Conservation (phyloP, 2,113 vertebrate genomes). For the Hippopotamus amphibius region DNA sequence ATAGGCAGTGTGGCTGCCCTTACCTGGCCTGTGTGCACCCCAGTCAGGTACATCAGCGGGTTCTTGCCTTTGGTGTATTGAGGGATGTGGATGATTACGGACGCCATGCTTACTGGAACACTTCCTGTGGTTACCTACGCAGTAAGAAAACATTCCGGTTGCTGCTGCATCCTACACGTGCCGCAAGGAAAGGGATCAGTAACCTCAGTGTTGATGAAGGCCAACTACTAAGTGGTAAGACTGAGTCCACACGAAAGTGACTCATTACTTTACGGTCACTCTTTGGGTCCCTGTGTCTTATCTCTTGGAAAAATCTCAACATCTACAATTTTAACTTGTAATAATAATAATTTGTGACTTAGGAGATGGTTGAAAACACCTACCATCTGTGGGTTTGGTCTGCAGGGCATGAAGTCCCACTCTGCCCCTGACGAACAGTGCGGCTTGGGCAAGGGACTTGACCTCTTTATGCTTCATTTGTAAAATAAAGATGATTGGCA, state of each 20-base stretch:
- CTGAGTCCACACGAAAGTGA: background rate
- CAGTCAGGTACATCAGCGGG: constrained; percentile 91
- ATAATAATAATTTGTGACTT: background rate
- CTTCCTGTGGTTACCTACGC: constrained; percentile 90
- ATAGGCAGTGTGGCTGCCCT: background rate
- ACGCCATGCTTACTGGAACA: constrained; percentile 89
- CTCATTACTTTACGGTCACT: background rate
- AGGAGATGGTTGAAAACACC: background rate
- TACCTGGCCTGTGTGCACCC: constrained; percentile 88
- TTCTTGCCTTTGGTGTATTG: constrained; percentile 88
- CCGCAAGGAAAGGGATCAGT: background rate
- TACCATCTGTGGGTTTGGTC: background rate
- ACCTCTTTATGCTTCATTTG: background rate
- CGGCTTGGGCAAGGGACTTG: background rate
- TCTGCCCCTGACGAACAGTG: background rate
- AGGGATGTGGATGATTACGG: constrained; percentile 90
- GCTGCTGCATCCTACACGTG: rapidly evolving
- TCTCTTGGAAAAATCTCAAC: background rate
- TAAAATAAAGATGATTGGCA: background rate
- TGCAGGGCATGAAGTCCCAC: background rate
- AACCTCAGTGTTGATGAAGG: background rate
- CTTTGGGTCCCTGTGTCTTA: background rate
- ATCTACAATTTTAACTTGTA: background rate
- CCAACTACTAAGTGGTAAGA: background rate
- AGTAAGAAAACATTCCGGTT: background rate